Evolutionary conservation across 1,140 invertebrate species (phyloP).

Genomic region (Phortica variegata): DNA sequence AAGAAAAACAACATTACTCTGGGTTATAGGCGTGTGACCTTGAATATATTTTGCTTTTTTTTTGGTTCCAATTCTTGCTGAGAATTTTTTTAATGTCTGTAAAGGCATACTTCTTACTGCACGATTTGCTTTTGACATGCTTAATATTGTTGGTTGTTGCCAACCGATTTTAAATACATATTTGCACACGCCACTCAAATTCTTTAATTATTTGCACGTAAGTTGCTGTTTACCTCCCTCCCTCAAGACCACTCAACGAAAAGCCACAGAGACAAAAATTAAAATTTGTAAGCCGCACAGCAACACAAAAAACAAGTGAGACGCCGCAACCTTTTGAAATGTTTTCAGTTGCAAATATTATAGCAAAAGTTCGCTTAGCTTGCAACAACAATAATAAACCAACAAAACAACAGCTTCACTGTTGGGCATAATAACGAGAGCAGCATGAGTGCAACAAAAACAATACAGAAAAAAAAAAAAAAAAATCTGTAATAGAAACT

Average conservation of each 20-base stretch:
- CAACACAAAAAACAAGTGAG: constrained; percentile 27
- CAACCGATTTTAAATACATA: too few species aligned
- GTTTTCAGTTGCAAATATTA: constrained; percentile 17
- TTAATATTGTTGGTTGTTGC: constrained; percentile 11
- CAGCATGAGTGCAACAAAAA: background rate
- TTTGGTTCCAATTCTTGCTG: background rate
- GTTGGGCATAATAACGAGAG: background rate
- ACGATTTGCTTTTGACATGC: background rate
- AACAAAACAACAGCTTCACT: background rate
- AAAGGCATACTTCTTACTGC: background rate
- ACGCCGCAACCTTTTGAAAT: constrained; percentile 29
- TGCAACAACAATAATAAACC: constrained; percentile 39
- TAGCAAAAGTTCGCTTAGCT: background rate
- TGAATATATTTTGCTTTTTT: constrained; percentile 20
- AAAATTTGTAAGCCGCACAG: constrained; percentile 45
- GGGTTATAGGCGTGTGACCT: constrained; percentile 10
- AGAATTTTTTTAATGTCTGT: too few species aligned
- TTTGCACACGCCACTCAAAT: too few species aligned
- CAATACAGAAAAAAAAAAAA: constrained; percentile 19
- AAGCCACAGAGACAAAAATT: constrained; percentile 32
- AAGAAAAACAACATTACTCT: too few species aligned
- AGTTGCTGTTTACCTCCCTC: constrained; percentile 17
- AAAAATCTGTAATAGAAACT: constrained; percentile 28
- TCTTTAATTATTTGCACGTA: constrained; percentile 16
- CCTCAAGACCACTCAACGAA: constrained; percentile 7